Evolutionary conservation across 2,797 vertebrate genomes (phyloP).

Genomic region (Hapalemur alaotrensis): DNA sequence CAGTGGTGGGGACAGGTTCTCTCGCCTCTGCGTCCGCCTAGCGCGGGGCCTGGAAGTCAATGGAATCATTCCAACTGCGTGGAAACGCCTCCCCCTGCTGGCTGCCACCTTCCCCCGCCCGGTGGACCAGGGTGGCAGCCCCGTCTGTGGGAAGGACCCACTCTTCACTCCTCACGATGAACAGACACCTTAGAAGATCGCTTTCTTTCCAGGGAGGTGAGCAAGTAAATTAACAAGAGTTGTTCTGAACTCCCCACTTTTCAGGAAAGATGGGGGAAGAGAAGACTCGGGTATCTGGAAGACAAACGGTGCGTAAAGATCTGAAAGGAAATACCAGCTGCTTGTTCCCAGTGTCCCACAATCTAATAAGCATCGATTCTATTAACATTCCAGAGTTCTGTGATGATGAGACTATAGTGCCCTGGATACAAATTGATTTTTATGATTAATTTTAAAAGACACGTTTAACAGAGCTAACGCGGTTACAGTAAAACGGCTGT

Average conservation of each 20-base stretch:
- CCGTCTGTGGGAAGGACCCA: neutral
- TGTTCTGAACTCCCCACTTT: neutral
- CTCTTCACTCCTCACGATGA: neutral
- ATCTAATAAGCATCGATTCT: neutral
- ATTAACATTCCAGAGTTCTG: neutral
- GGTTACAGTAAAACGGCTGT: neutral
- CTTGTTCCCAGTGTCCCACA: neutral
- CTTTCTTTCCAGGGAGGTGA: neutral
- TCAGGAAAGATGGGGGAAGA: neutral
- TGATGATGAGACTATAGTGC: neutral
- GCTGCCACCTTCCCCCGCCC: neutral
- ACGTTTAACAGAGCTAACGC: neutral
- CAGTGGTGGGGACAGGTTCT: too few relatives aligned
- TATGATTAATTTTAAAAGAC: conserved; percentile 15
- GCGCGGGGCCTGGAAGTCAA: fast-evolving
- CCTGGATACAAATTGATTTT: neutral
- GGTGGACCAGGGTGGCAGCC: neutral
- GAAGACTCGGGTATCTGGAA: neutral
- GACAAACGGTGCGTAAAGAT: neutral
- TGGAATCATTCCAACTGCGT: neutral
- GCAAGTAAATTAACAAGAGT: conserved; percentile 6
- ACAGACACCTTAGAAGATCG: neutral
- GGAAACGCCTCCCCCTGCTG: neutral
- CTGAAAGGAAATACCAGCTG: neutral
- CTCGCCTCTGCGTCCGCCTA: neutral